phyloP scores from a whole-genome alignment of 2,113 vertebrate genomes.

The Nibea albiflora region DNA sequence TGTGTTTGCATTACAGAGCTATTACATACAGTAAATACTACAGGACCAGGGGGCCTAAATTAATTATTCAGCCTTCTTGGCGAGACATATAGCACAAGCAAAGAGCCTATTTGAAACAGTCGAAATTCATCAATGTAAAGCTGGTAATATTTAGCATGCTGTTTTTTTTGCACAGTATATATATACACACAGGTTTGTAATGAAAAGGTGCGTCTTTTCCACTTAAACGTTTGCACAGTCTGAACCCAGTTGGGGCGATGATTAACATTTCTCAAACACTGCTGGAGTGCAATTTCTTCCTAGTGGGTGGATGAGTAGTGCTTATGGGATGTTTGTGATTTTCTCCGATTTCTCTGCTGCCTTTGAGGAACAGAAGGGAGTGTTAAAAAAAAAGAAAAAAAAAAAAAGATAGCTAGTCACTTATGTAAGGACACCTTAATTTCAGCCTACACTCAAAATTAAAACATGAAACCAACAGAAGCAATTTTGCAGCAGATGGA shows the following conservation, averaged over 20 bases:
- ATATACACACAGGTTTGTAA: background rate
- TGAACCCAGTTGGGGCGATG: slow-evolving; percentile 11
- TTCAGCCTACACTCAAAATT: slow-evolving; percentile 28
- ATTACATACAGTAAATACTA: slow-evolving; percentile 16
- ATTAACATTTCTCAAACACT: slow-evolving; percentile 43
- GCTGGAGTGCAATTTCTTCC: slow-evolving; percentile 41
- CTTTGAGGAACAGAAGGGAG: slow-evolving; percentile 19
- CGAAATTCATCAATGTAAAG: slow-evolving; percentile 22
- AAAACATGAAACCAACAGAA: slow-evolving; percentile 33
- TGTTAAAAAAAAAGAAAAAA: background rate
- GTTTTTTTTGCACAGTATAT: background rate
- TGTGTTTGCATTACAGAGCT: slow-evolving; percentile 34
- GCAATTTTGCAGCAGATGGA: slow-evolving; percentile 21
- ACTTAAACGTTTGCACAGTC: background rate
- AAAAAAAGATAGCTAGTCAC: background rate
- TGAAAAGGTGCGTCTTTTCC: background rate
- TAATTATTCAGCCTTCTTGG: slow-evolving; percentile 46
- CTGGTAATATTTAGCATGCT: slow-evolving; percentile 16
- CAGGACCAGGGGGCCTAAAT: slow-evolving; percentile 42
- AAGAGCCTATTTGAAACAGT: slow-evolving; percentile 33
- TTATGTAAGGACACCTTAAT: slow-evolving; percentile 14
- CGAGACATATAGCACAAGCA: slow-evolving; percentile 32
- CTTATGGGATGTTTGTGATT: slow-evolving; percentile 41
- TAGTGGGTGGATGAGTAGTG: slow-evolving; percentile 31
- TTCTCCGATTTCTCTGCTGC: slow-evolving; percentile 27